Evolutionary conservation across 2,888 invertebrate genomes (phyloP), one percentile per base, ranked within the genome.

Genomic region (Hoplodrina blanda): DNA sequence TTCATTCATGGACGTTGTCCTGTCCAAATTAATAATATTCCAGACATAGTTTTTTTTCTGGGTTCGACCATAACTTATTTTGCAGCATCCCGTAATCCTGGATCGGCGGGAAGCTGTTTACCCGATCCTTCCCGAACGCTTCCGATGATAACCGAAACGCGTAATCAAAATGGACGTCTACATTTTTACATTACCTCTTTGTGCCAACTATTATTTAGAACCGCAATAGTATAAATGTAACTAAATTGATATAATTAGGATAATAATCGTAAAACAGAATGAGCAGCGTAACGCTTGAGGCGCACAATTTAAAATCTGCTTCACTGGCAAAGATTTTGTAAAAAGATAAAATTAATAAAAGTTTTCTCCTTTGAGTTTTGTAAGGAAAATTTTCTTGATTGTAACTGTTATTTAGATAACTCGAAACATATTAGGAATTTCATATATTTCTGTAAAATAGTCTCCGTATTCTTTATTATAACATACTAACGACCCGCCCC

Each of bases 101-200:
- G 84, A 78, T 70, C 62, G 79, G 67, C 19, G n/a, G 33, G 13
- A 73, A 69, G 69, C 74, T 74, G 37, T 37, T 37, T 76, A 73
- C 67, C 44, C 19, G 10, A 0, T 5, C 13, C 76, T 70, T 57
- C 52, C 62, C 69, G 69, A 54, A 66, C 7, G 73, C 76, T 70
- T 57, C 78, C 83, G 83, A 88, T 88, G 87, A 88, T 88, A 85
- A 88, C 86, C 85, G 82, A 81, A 80, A 77, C 82, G 63, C 33
- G 83, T 86, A 88, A 89, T 87, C 85, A 88, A 84, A 80, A 73
- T 83, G 73, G 85, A 84, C 82, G 73, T 83, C 85, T 85, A 85
- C 70, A 83, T 85, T 87, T 88, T 87, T 64, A 8, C 17, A 20
- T 37, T 37, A 61, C 33, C 17, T 41, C 7, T 66, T 59, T 13